Percentiles rank a stretch among this genome's conserved stretches.
Evolutionary conservation across 2,888 invertebrate species (phyloP).

Genomic region (Cenopis cana): DNA sequence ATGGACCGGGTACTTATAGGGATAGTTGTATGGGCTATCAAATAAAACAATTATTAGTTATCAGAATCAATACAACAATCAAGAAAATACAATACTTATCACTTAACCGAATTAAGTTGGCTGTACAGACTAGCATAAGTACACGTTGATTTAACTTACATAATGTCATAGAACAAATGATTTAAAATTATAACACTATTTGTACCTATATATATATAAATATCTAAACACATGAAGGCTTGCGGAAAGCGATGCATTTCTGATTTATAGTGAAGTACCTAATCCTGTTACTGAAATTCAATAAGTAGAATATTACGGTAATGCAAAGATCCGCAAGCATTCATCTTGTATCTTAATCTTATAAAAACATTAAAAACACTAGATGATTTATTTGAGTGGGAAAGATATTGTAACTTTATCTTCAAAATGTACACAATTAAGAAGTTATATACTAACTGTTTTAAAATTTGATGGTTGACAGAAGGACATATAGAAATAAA

Average conservation of each 20-base stretch:
- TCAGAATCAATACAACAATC: constrained; percentile 68
- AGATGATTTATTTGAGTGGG: constrained; percentile 14
- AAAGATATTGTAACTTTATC: constrained; percentile 23
- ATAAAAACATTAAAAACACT: constrained; percentile 33
- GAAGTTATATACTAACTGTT: not conserved
- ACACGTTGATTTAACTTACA: constrained; percentile 65
- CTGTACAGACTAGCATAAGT: constrained; percentile 83
- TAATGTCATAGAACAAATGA: constrained; percentile 64
- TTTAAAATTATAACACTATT: constrained; percentile 72
- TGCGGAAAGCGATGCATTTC: constrained; percentile 29
- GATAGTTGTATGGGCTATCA: constrained; percentile 53
- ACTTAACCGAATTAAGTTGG: constrained; percentile 67
- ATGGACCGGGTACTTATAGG: no score
- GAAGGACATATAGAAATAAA: no score
- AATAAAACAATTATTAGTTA: constrained; percentile 50
- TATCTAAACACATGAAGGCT: constrained; percentile 53
- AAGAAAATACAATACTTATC: constrained; percentile 69
- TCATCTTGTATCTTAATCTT: constrained; percentile 17
- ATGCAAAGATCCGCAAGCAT: constrained; percentile 23
- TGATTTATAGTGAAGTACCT: not conserved
- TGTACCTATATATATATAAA: constrained; percentile 69
- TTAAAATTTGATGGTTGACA: no score
- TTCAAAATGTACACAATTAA: not conserved
- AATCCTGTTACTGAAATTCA: constrained; percentile 1
- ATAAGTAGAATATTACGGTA: not conserved